phyloP scores from a whole-genome alignment of 1,140 invertebrate species.

The Chelonus insularis region DNA sequence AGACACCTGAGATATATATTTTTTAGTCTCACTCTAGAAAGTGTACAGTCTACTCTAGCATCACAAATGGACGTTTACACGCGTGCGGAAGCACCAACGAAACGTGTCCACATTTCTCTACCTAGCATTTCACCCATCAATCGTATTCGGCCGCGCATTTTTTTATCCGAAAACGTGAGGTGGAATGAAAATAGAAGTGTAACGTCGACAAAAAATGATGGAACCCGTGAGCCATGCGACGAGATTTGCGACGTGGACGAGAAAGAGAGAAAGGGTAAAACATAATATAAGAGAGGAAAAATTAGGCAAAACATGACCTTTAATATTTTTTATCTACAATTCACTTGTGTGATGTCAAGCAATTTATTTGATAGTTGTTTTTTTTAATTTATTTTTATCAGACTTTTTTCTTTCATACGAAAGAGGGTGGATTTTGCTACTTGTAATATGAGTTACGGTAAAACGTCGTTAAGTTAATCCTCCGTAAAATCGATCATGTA shows the following conservation, averaged over 20 bases:
- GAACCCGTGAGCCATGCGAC: slow-evolving; percentile 28
- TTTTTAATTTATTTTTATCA: background rate
- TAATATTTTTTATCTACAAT: slow-evolving; percentile 9
- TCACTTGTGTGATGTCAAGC: no score
- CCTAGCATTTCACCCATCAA: slow-evolving; percentile 40
- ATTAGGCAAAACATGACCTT: background rate
- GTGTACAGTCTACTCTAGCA: no score
- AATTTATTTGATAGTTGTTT: no score
- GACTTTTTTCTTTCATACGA: background rate
- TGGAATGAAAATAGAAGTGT: slow-evolving; percentile 40
- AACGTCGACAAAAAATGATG: slow-evolving; percentile 37
- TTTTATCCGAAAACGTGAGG: slow-evolving; percentile 32
- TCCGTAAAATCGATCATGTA: slow-evolving; percentile 27
- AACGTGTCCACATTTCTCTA: slow-evolving; percentile 10
- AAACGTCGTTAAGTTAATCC: slow-evolving; percentile 24
- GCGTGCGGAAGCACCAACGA: no score
- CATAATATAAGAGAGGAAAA: slow-evolving; percentile 1
- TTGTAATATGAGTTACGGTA: background rate
- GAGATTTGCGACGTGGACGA: slow-evolving; percentile 26
- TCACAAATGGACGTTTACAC: no score
- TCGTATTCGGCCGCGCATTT: slow-evolving; percentile 34
- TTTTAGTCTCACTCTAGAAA: no score
- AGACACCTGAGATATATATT: no score
- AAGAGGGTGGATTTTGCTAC: background rate
- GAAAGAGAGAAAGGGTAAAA: slow-evolving; percentile 12